These are phyloP conservation scores for Mus spretus DNA, from an alignment of 2,797 vertebrate species.

Conservation along the genomic window DNA sequence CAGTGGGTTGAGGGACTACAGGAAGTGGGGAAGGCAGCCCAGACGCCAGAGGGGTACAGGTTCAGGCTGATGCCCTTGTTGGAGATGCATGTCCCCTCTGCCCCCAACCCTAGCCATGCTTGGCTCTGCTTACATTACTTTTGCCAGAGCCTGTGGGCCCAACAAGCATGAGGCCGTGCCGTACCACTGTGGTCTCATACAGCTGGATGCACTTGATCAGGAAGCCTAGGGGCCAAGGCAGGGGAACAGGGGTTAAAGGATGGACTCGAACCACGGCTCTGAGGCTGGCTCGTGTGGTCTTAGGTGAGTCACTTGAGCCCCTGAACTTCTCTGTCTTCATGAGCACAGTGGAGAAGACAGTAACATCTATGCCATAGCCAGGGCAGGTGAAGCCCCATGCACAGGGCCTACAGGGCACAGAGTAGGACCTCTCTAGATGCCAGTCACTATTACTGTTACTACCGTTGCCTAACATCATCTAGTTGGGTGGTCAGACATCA, in stretches of 20 bases:
- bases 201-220: conserved; percentile 96
- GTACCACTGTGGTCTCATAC: conserved; percentile 96
- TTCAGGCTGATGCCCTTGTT: background rate
- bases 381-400: background rate
- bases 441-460: background rate
- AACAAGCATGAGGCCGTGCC: conserved; percentile 96
- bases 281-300: background rate
- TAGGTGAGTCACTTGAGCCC: background rate
- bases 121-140: conserved; percentile 91
- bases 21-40: conserved; percentile 50
- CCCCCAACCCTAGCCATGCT: background rate
- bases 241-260: background rate
- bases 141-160: conserved; percentile 96
- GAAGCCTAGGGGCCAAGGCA: conserved; percentile 89
- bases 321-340: conserved; percentile 11
- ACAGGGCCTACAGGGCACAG: background rate
- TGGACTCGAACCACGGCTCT: background rate
- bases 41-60: background rate
- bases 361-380: background rate
- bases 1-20: background rate
- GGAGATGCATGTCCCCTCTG: background rate
- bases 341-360: background rate
- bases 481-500: background rate
- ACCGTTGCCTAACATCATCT: background rate
- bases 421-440: background rate